Base-by-base conservation (phyloP, 2,113 vertebrate genomes). In the Brachypodius melanocephalos region DNA sequence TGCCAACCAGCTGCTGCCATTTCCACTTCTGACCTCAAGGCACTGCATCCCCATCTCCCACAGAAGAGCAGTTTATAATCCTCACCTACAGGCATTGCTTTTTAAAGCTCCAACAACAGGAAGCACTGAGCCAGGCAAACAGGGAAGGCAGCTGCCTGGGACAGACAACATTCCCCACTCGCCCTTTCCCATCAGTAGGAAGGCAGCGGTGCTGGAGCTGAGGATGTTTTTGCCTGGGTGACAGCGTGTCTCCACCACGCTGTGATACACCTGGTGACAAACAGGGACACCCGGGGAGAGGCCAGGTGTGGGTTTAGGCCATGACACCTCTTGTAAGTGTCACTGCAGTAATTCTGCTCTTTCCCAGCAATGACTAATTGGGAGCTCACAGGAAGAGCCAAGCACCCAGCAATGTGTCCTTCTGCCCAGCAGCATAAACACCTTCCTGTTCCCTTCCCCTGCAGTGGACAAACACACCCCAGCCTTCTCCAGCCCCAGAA, bases 171-270 rank as follows among this genome's bases (percentile, higher is more conserved):
- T 8, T 43, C 15, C 58, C 61, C 2, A 4, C 18, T 72, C 76
- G 24, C 46, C 58, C 61, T 40, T 4, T 21, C 43, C 77, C 14
- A 1, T 0, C 28, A 48, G 54, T 11, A 1, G 32, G 1, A 12
- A 57, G 66, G 51, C 51, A 62, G 77, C 13, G 1, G 61, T 0
- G 36, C 49, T 16, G 71, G 18, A 80, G 75, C 52, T 15, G 40
- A 22, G 69, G 45, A 25, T 6, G 9, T 17, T 48, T 42, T 17
- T 10, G 31, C 20, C 40, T 25, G 5, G 65, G 14, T 63, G 55
- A 66, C 42, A 38, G 14, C 20, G 25, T 0, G 0, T 36, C 69
- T 32, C 17, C 49, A 25, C 7, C 52, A 22, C 0, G 2, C 36
- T 0, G 7, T 8, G 59, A 63, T 9, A 45, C 40, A 21, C 12